phyloP scores from a whole-genome alignment of 2,888 invertebrate species.

The Euzetes globulus region DNA sequence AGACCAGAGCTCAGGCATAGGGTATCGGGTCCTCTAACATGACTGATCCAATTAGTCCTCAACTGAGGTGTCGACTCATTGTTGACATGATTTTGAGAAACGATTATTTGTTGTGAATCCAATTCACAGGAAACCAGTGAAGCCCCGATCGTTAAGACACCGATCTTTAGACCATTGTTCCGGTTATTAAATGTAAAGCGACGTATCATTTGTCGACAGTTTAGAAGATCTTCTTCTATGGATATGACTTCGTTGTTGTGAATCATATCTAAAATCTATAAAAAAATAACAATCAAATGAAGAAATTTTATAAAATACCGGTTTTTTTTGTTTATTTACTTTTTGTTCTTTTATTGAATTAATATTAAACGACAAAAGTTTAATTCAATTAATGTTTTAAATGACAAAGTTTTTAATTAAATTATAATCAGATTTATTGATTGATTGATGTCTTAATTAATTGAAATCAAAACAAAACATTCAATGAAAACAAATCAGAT shows the following conservation, averaged over 20 bases:
- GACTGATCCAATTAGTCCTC: conserved; percentile 30
- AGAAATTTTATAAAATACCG: background rate
- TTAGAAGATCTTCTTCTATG: conserved; percentile 37
- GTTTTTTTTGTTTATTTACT: background rate
- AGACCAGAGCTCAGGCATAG: conserved; percentile 26
- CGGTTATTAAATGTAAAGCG: conserved; percentile 36
- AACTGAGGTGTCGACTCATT: background rate
- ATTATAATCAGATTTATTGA: background rate
- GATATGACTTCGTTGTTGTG: conserved; percentile 37
- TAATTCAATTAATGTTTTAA: background rate
- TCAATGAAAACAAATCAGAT: background rate
- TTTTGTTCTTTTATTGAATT: background rate
- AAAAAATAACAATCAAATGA: background rate
- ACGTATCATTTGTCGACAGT: conserved; percentile 31
- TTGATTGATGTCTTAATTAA: background rate
- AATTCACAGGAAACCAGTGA: conserved; percentile 30
- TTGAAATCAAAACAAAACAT: background rate
- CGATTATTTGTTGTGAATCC: conserved; percentile 32
- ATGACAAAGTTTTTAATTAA: background rate
- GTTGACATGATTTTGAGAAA: background rate
- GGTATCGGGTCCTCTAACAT: conserved; percentile 35
- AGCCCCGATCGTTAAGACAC: conserved; percentile 31
- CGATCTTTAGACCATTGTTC: conserved; percentile 29
- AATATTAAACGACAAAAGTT: background rate
- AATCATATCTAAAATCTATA: conserved; percentile 28